phyloP scores from a whole-genome alignment of 2,888 invertebrate genomes.

The Norana najaformis region DNA sequence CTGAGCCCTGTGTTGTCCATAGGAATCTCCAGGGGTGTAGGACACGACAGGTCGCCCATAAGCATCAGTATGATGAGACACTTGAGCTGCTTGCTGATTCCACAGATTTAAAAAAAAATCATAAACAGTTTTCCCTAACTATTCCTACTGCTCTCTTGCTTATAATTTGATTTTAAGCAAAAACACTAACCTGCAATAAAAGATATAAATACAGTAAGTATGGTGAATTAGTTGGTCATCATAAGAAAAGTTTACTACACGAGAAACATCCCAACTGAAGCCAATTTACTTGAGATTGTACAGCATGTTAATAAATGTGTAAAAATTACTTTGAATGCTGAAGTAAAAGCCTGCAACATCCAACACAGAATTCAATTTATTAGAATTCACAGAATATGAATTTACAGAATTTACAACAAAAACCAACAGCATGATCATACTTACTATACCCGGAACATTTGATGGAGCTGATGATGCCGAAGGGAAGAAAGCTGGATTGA shows the following conservation, averaged over 20 bases:
- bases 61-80: conserved; percentile 9
- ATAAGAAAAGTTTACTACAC: too few species aligned
- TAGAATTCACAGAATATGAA: not conserved
- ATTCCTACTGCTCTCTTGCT: not conserved
- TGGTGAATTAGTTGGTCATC: too few species aligned
- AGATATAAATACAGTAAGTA: too few species aligned
- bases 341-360: too few species aligned
- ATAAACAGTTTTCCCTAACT: not conserved
- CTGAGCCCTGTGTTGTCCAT: not conserved
- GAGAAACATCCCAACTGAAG: too few species aligned
- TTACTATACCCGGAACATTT: conserved; percentile 38
- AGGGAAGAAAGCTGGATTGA: conserved; percentile 94
- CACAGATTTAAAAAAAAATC: not conserved
- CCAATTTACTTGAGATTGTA: too few species aligned
- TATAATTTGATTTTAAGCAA: not conserved
- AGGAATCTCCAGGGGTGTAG: conserved; percentile 19
- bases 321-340: not conserved
- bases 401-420: not conserved
- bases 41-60: conserved; percentile 9
- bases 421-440: not conserved
- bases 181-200: too few species aligned
- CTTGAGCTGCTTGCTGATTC: not conserved
- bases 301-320: not conserved
- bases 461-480: conserved; percentile 68
- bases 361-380: too few species aligned